Percentiles rank a stretch among this genome's conserved stretches.
Evolutionary conservation across 2,797 vertebrate genomes (phyloP).

Genomic region (Sebastes minor): DNA sequence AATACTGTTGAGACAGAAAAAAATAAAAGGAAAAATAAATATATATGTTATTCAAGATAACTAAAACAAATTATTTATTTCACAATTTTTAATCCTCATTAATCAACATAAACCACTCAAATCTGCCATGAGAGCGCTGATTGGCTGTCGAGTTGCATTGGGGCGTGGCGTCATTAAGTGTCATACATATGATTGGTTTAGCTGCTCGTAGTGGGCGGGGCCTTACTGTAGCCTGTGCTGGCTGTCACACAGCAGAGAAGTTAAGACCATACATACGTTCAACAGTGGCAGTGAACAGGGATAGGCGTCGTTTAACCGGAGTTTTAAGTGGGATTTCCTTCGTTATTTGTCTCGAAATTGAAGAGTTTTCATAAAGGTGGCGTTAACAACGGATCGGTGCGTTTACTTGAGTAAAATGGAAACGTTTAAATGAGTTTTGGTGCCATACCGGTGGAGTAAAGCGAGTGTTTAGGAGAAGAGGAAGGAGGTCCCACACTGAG

Average conservation of each 20-base stretch:
- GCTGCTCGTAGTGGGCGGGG: conserved; percentile 45
- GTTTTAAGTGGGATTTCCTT: not conserved
- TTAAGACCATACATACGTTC: not conserved
- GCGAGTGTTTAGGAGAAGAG: conserved; percentile 9
- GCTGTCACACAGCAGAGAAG: conserved; percentile 27
- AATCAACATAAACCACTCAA: not conserved
- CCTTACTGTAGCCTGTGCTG: conserved; percentile 50
- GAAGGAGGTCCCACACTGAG: conserved; percentile 2
- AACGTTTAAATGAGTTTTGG: conserved; percentile 13
- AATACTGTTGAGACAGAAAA: not conserved
- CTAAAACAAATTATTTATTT: not conserved
- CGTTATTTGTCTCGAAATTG: too few relatives aligned
- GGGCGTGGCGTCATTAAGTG: not conserved
- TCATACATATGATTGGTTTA: conserved; percentile 46
- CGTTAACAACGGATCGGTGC: too few relatives aligned
- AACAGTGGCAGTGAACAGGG: not conserved
- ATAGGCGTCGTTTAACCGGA: not conserved
- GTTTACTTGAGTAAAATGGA: not conserved
- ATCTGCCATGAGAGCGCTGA: conserved; percentile 20
- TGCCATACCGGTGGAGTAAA: conserved; percentile 30
- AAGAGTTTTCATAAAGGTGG: too few relatives aligned
- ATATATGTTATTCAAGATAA: not conserved
- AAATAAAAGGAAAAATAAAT: not conserved
- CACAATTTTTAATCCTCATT: not conserved
- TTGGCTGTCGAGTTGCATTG: conserved; percentile 41